phyloP scores from a whole-genome alignment of 2,797 vertebrate species.

The Potorous gilbertii region DNA sequence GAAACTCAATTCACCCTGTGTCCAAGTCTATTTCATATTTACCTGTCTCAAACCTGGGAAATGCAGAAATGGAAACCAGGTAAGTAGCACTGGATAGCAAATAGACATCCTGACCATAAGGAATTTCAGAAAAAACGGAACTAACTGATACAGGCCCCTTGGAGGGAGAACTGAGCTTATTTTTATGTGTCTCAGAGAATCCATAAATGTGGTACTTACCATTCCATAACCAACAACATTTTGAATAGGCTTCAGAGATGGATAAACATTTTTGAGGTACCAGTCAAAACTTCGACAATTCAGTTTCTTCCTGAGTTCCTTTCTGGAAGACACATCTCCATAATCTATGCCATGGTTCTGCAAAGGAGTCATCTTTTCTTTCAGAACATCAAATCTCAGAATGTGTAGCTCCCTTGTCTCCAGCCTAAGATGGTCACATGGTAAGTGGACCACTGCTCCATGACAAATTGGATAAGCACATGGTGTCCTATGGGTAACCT shows the following conservation, averaged over 20 bases:
- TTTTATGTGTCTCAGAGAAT: background rate
- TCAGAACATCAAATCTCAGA: background rate
- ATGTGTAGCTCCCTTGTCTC: background rate
- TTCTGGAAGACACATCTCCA: conserved; percentile 88
- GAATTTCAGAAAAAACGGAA: conserved; percentile 3
- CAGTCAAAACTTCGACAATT: conserved; percentile 89
- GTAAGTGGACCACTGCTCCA: background rate
- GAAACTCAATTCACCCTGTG: background rate
- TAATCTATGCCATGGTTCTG: conserved; percentile 87
- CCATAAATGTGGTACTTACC: conserved; percentile 56
- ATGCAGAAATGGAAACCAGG: background rate
- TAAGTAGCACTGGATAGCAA: background rate
- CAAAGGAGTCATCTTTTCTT: background rate
- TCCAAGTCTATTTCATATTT: background rate
- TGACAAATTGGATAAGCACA: background rate
- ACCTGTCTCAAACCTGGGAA: background rate
- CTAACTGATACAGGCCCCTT: background rate
- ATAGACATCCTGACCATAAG: background rate
- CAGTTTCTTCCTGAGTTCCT: conserved; percentile 84
- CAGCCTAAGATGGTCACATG: too few species aligned
- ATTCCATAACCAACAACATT: conserved; percentile 68
- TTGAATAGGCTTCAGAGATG: conserved; percentile 64
- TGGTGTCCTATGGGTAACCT: background rate
- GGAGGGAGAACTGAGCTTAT: background rate
- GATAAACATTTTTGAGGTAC: conserved; percentile 89